Percentiles rank a stretch among this genome's conserved stretches.
These are phyloP conservation scores for Agriopis marginaria DNA, from an alignment of 2,888 invertebrate species.

Conservation along the genomic window DNA sequence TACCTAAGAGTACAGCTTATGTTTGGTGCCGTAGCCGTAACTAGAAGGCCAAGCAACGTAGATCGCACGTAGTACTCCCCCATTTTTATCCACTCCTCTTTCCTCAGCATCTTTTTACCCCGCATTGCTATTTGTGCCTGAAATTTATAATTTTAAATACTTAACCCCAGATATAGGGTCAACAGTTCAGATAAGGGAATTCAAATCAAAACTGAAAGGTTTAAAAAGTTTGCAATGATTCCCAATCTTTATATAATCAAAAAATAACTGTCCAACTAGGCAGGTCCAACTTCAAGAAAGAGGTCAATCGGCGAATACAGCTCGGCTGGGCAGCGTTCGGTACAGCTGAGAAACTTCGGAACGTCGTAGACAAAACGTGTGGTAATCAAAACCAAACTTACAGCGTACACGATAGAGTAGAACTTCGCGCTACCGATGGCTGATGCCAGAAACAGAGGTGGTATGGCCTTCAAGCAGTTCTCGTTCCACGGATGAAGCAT, in stretches of 20 bases:
- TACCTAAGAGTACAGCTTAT: constrained; percentile 80
- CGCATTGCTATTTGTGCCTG: constrained; percentile 81
- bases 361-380: too few relatives aligned
- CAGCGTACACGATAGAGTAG: constrained; percentile 75
- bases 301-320: too few relatives aligned
- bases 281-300: too few relatives aligned
- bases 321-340: too few relatives aligned
- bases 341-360: too few relatives aligned
- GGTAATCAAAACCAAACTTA: constrained; percentile 52
- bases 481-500: constrained; percentile 76
- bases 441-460: constrained; percentile 58
- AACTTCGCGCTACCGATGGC: constrained; percentile 77
- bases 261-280: too few relatives aligned
- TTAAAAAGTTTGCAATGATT: too few relatives aligned
- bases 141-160: constrained; percentile 37
- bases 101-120: constrained; percentile 73
- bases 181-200: too few relatives aligned
- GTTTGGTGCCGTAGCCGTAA: constrained; percentile 62
- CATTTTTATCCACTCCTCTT: constrained; percentile 73
- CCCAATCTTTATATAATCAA: too few relatives aligned
- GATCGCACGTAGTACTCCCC: constrained; percentile 76
- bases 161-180: not conserved
- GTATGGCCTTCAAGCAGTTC: constrained; percentile 60
- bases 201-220: too few relatives aligned
- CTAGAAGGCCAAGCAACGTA: constrained; percentile 67